Base-by-base conservation (phyloP, 2,888 invertebrate genomes). In the Protodeltote pygarga region DNA sequence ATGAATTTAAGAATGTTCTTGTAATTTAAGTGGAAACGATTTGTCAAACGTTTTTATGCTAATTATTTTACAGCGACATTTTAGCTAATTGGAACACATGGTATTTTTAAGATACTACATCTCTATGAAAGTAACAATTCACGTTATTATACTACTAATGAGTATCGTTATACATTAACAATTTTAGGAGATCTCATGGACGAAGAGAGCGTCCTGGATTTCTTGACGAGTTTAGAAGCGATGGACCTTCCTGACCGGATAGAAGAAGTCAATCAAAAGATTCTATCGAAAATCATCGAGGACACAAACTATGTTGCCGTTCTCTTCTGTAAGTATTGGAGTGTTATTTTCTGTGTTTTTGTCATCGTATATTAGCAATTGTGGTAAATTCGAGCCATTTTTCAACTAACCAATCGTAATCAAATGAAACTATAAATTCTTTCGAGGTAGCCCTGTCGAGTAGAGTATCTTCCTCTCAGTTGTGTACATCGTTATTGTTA, bases 231-330 rank as follows among this genome's bases (percentile, higher is more conserved):
- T 82, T 94, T 98, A 77, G 98, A 98, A 93, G 97, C 98, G 68
- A 97, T 98, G 97, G 98, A 98, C 85, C 93, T 97, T 77, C 98
- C 98, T 33, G 98, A 98, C 91, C 94, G 98, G 86, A 98, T 98
- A 87, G 98, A 98, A 93, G 98, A 98, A 93, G 98, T 98, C 39
- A 98, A 98, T 84, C 94, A 97, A 57, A 97, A 97, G 87, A 97
- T 98, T 77, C 93, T 98, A 63, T 94, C 94, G 50, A 98, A 97
- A 91, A 97, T 98, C 77, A 96, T 98, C 61, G 97, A 97, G 84
- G 97, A 98, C 69, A 97, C 97, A 14, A 96, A 97, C 72, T 98
- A 96, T 83, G 97, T 98, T 67, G 98, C 98, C 44, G 98, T 98
- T 69, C 94, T 98, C 76, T 98, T 98, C 93, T 98, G 98, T 98